Base-by-base conservation (phyloP, 2,797 vertebrate genomes). In the Labroides dimidiatus region DNA sequence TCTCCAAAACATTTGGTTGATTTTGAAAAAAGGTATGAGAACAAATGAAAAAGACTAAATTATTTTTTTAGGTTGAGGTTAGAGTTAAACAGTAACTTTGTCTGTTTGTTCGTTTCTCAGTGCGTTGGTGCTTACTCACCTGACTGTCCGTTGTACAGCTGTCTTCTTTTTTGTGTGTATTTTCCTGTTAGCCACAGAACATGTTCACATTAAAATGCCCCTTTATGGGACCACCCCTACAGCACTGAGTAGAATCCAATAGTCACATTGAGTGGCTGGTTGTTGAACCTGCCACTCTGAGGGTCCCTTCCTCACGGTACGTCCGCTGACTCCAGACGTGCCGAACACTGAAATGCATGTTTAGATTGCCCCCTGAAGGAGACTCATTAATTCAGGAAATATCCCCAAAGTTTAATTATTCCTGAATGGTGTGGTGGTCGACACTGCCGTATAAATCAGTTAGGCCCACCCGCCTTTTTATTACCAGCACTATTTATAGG, bases 391-490 rank as follows among this genome's bases (percentile, higher is more conserved):
- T 91, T 92, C 89, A 82, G 78, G 68, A 87, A 91, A 86, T 85
- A 85, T 85, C 88, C 85, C 82, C 85, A 85, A 89, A 92, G 84
- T 92, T 91, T 92, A 93, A 93, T 93, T 93, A 92, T 92, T 91
- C 87, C 85, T 91, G 91, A 93, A 92, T 91, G 85, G 84, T 79
- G 78, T 87, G 90, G 83, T 85, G 85, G 85, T 83, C 80, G 84
- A 87, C 82, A 82, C 84, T 19, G 55, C 54, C 74, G 21, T 91
- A 90, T 92, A 92, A 92, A 93, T 93, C 91, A 93, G 86, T 84
- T 86, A 89, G 84, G 80, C 85, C 89, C 83, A 89, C 89, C 82
- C 87, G 80, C 87, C 85, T 90, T 92, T 93, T 92, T 92, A 93
- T 93, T 88, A 87, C 85, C 79, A 57, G 69, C 84, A 81, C 87